Conservation (phyloP, 1,140 invertebrate species). For the Drosophila arawakana region DNA sequence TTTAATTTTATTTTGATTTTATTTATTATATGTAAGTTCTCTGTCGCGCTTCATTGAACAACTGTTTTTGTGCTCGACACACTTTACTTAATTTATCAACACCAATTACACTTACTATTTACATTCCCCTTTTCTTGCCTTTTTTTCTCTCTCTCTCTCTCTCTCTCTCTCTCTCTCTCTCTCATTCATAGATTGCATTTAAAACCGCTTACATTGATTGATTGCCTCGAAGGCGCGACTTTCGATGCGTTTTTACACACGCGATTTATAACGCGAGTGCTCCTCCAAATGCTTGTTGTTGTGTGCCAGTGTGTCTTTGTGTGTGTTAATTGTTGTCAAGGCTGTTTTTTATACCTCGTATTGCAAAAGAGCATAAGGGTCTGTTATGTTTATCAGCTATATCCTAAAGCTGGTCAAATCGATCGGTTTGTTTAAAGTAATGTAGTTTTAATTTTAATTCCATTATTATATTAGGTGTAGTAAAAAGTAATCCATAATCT, state of each 20-base stretch:
- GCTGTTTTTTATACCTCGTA: slow-evolving; percentile 54
- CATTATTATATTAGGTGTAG: no score
- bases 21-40: slow-evolving; percentile 12
- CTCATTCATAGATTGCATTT: slow-evolving; percentile 34
- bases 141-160: background rate
- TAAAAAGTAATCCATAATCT: no score
- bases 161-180: slow-evolving; percentile 4
- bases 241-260: slow-evolving; percentile 68
- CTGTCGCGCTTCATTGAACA: slow-evolving; percentile 64
- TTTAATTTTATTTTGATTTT: slow-evolving; percentile 1
- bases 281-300: slow-evolving; percentile 15
- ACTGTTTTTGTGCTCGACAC: slow-evolving; percentile 62
- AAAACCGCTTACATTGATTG: slow-evolving; percentile 78
- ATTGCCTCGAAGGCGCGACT: slow-evolving; percentile 76
- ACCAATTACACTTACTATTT: slow-evolving; percentile 56
- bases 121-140: background rate
- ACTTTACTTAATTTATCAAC: slow-evolving; percentile 76
- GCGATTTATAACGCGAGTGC: slow-evolving; percentile 52
- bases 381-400: slow-evolving; percentile 38
- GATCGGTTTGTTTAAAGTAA: no score
- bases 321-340: slow-evolving; percentile 78
- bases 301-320: slow-evolving; percentile 12
- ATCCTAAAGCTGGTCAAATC: no score
- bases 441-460: no score
- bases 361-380: no score